phyloP scores from a whole-genome alignment of 2,797 vertebrate species.

The Mycteria americana region DNA sequence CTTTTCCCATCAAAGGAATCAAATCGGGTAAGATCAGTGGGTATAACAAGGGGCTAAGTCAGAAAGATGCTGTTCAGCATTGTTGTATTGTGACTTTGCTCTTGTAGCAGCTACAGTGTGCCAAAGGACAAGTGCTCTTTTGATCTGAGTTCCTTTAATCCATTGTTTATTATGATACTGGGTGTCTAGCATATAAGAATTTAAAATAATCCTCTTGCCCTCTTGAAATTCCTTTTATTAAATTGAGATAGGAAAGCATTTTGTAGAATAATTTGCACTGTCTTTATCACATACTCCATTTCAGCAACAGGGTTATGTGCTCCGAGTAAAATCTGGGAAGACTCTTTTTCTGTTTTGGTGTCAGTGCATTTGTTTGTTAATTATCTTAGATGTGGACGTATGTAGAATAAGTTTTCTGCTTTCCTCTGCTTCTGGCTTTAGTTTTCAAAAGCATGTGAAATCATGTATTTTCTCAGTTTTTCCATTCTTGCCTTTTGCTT shows the following conservation, averaged over 20 bases:
- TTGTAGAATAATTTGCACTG: not conserved
- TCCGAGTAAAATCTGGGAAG: not conserved
- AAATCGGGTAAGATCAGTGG: conserved; percentile 82
- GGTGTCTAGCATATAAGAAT: not conserved
- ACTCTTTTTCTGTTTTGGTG: not conserved
- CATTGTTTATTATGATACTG: not conserved
- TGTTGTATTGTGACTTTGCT: not conserved
- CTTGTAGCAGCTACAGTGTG: not conserved
- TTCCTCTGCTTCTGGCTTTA: not conserved
- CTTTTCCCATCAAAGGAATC: conserved; percentile 91
- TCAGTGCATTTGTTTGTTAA: not conserved
- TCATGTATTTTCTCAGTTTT: not conserved
- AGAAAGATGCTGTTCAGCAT: not conserved
- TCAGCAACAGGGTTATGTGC: not conserved
- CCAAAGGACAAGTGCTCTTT: not conserved
- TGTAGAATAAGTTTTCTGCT: not conserved
- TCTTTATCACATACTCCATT: not conserved
- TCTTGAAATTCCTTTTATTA: not conserved
- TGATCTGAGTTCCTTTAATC: not conserved
- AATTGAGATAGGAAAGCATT: not conserved
- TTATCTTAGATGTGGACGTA: not conserved
- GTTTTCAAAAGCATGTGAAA: not conserved
- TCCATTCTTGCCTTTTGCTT: not conserved
- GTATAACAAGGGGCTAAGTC: not conserved
- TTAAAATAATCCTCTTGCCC: not conserved